phyloP scores from a whole-genome alignment of 2,888 invertebrate genomes.

The Apodemia hepburni region DNA sequence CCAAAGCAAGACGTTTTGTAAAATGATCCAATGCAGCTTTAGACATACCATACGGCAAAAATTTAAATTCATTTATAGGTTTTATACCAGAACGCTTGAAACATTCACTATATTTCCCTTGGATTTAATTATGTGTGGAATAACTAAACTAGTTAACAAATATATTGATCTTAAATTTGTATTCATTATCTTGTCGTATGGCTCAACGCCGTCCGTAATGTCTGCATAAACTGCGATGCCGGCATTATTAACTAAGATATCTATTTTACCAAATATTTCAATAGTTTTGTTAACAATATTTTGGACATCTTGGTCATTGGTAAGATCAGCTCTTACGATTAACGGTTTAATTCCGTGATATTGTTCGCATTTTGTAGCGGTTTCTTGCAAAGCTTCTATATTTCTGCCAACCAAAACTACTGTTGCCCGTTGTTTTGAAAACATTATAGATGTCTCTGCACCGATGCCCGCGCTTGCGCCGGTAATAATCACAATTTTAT shows the following conservation, averaged over 20 bases:
- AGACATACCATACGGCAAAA: conserved; percentile 93
- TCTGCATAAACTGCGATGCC: conserved; percentile 87
- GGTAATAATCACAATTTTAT: conserved; percentile 82
- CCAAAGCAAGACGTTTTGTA: conserved; percentile 93
- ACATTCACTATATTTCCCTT: conserved; percentile 95
- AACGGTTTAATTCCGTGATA: conserved; percentile 69
- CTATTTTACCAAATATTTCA: conserved; percentile 83
- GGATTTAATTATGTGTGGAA: conserved; percentile 88
- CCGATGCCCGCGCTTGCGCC: conserved; percentile 90
- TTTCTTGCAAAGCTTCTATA: conserved; percentile 81
- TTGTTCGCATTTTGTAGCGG: conserved; percentile 79
- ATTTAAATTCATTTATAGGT: conserved; percentile 80
- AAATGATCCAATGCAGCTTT: conserved; percentile 97
- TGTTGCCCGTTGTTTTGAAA: conserved; percentile 83
- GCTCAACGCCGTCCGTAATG: conserved; percentile 90
- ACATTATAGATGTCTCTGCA: conserved; percentile 83
- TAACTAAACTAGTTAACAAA: conserved; percentile 88
- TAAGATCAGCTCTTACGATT: conserved; percentile 82
- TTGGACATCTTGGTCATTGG: conserved; percentile 83
- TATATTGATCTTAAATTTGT: conserved; percentile 90
- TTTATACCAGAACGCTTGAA: conserved; percentile 91
- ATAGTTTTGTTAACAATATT: conserved; percentile 84
- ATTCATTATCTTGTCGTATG: conserved; percentile 91
- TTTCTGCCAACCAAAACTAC: conserved; percentile 86
- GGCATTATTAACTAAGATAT: conserved; percentile 92